Percentiles rank a stretch among this genome's conserved stretches.
Conservation (phyloP, 2,888 invertebrate species). For the Uropetala carovei region DNA sequence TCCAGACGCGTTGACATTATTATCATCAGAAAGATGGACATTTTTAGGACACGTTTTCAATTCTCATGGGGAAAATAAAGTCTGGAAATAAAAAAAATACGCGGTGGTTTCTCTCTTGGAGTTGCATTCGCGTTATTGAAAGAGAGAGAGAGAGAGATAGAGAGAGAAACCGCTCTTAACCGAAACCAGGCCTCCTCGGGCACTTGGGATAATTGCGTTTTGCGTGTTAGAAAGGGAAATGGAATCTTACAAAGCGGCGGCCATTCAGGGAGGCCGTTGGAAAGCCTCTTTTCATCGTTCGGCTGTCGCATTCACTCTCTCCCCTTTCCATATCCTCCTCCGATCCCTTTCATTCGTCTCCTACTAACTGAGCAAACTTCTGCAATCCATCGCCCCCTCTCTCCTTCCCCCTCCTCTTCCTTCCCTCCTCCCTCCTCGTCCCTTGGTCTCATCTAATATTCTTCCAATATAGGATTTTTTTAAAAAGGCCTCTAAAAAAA, state of each 20-base stretch:
- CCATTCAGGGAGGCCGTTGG: constrained; percentile 15
- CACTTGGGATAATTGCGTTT: constrained; percentile 14
- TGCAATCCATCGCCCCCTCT: constrained; percentile 66
- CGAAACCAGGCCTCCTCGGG: neutral
- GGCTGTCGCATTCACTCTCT: neutral
- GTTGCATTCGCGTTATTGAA: neutral
- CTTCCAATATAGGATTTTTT: constrained; percentile 58
- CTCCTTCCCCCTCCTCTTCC: constrained; percentile 67
- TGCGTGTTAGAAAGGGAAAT: constrained; percentile 5
- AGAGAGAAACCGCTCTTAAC: neutral
- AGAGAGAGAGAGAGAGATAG: neutral
- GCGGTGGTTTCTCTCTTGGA: neutral
- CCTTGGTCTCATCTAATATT: constrained; percentile 68
- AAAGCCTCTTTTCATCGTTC: constrained; percentile 17
- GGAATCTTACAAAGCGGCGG: constrained; percentile 19
- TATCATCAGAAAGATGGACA: too few relatives aligned
- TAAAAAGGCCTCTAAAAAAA: constrained; percentile 40
- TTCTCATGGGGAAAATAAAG: neutral
- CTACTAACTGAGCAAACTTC: constrained; percentile 17
- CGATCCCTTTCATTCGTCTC: neutral
- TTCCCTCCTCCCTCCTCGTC: constrained; percentile 67
- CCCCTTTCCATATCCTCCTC: neutral
- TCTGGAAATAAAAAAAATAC: neutral
- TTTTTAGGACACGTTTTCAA: neutral
- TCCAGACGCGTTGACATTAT: too few relatives aligned